Evolutionary conservation across 2,113 vertebrate genomes (phyloP), one percentile per base, ranked within the genome.

Genomic region (Pavo muticus): DNA sequence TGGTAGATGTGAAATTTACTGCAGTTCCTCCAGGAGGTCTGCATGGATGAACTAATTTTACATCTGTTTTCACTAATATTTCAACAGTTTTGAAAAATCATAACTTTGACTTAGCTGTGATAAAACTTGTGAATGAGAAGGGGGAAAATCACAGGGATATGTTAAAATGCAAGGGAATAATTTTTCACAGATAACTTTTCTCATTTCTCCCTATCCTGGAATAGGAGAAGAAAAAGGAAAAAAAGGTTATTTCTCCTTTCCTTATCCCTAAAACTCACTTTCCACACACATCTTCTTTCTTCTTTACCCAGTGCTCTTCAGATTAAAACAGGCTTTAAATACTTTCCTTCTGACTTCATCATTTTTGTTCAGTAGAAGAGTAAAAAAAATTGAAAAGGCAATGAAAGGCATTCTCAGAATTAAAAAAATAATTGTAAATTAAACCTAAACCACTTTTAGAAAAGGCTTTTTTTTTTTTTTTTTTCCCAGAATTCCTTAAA

Each of bases 71-170:
- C 17, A 39, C 12, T 27, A 7, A 9, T 35, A 37, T 50, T 68
- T 45, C 30, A 68, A 32, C 10, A 14, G 18, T 23, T 67, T 70
- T 70, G 32, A 37, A 50, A 69, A 50, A 69, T 45, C 42, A 25
- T 24, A 35, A 27, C 32, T 48, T 69, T n/a, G n/a, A 8, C 45
- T 37, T 37, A 50, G 16, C n/a, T 48, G 5, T 27, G 17, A 50
- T 25, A 56, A 44, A 65, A 47, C 6, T 8, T 14, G 2, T 35
- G 42, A 65, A 52, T 10, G 7, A 8, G 11, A 12, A 15, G 5
- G 32, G 7, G 10, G 11, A 13, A 2, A 25, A 35, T 42, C 29
- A 45, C 11, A 59, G 0, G 4, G 0, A 2, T 35, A 2, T 3
- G 79, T 72, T 5, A 45, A 76, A 76, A 40, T 37, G 6, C 25